Evolutionary conservation across 1,140 invertebrate genomes (phyloP).

Genomic region (Himalopsyche phryganea): DNA sequence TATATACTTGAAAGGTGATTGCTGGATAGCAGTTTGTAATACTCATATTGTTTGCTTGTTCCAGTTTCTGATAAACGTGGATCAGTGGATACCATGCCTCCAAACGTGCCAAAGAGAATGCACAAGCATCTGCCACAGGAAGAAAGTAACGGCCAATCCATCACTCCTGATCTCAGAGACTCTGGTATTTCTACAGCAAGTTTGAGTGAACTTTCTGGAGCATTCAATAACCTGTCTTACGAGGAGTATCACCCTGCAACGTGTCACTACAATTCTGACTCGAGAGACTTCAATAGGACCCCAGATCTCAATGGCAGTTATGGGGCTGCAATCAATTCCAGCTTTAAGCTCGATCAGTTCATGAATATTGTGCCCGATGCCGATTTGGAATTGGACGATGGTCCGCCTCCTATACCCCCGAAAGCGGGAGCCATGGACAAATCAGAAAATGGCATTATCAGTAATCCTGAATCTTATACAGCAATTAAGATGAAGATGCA

Average conservation of each 20-base stretch:
- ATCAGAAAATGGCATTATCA: slow-evolving; percentile 20
- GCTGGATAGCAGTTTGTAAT: too few species aligned
- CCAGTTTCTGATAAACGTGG: slow-evolving; percentile 26
- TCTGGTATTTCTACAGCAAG: slow-evolving; percentile 32
- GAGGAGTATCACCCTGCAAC: slow-evolving; percentile 21
- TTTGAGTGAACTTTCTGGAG: slow-evolving; percentile 26
- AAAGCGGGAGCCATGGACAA: slow-evolving; percentile 27
- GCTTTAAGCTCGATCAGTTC: slow-evolving; percentile 31
- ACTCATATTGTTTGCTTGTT: slow-evolving; percentile 1
- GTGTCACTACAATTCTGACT: slow-evolving; percentile 28
- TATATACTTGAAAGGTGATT: too few species aligned
- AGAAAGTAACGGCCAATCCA: slow-evolving; percentile 15
- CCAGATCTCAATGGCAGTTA: slow-evolving; percentile 26
- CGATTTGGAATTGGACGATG: slow-evolving; percentile 22
- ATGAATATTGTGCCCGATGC: slow-evolving; percentile 28
- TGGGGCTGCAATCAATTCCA: slow-evolving; percentile 19
- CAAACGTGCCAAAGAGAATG: slow-evolving; percentile 27
- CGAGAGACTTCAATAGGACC: slow-evolving; percentile 24
- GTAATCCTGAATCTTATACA: slow-evolving; percentile 4
- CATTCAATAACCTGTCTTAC: slow-evolving; percentile 26
- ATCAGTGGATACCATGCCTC: slow-evolving; percentile 25
- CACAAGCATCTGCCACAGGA: slow-evolving; percentile 25
- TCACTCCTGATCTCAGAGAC: slow-evolving; percentile 28
- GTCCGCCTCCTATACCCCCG: slow-evolving; percentile 29
- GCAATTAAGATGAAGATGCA: slow-evolving; percentile 21